These are phyloP conservation scores for Dipodomys ordii DNA, from an alignment of 2,113 vertebrate genomes.

Conservation along the genomic window DNA sequence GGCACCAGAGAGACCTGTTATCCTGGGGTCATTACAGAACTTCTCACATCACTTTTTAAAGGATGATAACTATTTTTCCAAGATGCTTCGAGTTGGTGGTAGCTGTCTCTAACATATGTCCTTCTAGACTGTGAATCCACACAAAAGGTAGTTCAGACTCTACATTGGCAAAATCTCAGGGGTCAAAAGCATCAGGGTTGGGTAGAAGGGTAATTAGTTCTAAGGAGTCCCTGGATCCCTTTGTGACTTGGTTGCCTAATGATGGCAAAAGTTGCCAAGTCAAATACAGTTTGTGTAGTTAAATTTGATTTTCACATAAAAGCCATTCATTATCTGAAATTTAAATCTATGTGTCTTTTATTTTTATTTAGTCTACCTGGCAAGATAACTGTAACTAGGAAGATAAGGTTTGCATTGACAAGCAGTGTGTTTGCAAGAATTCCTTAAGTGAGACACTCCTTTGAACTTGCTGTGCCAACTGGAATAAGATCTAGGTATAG, in stretches of 20 bases:
- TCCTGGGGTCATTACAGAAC: background rate
- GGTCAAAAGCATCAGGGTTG: no score
- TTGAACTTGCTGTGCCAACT: background rate
- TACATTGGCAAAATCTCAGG: no score
- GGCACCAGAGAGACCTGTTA: conserved; percentile 32
- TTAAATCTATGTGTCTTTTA: background rate
- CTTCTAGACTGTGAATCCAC: no score
- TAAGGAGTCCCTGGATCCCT: no score
- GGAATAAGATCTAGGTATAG: background rate
- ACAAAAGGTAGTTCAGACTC: no score
- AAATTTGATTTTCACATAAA: conserved; percentile 29
- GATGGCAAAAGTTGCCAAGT: background rate
- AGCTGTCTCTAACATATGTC: background rate
- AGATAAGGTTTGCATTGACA: background rate
- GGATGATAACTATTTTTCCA: background rate
- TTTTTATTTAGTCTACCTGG: conserved; percentile 30
- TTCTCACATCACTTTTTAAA: background rate
- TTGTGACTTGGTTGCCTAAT: background rate
- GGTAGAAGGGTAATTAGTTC: no score
- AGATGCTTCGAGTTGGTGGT: no score
- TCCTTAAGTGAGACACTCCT: background rate
- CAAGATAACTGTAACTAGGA: background rate
- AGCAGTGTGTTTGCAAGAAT: background rate
- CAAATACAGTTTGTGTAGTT: background rate
- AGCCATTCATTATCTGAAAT: background rate